These are phyloP conservation scores for Andricus grossulariae DNA, from an alignment of 1,140 invertebrate species.

Conservation along the genomic window DNA sequence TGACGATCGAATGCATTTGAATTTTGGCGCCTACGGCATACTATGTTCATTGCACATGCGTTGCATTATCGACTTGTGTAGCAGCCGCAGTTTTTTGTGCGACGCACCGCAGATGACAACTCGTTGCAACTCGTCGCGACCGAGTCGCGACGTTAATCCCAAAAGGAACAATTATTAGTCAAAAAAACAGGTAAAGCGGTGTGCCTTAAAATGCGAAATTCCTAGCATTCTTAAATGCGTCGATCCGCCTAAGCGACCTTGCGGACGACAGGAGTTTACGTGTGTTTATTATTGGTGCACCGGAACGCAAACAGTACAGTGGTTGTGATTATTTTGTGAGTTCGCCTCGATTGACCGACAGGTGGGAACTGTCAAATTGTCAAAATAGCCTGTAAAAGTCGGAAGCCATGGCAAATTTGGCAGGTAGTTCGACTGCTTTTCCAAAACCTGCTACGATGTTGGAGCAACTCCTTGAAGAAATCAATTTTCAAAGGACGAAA, in stretches of 20 bases:
- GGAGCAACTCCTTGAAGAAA: slow-evolving; percentile 91
- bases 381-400: slow-evolving; percentile 18
- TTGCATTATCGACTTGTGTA: too few relatives aligned
- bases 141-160: background rate
- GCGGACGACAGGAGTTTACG: slow-evolving; percentile 31
- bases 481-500: slow-evolving; percentile 92
- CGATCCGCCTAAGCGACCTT: slow-evolving; percentile 20
- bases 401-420: slow-evolving; percentile 62
- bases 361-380: slow-evolving; percentile 37
- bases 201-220: slow-evolving; percentile 15
- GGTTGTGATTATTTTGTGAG: slow-evolving; percentile 34
- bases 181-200: background rate
- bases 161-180: background rate
- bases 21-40: too few relatives aligned
- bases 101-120: too few relatives aligned
- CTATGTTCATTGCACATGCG: too few relatives aligned
- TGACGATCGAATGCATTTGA: too few relatives aligned
- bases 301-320: background rate
- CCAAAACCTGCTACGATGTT: slow-evolving; percentile 84
- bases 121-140: too few relatives aligned
- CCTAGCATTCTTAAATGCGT: slow-evolving; percentile 16
- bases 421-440: slow-evolving; percentile 71
- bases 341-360: slow-evolving; percentile 33
- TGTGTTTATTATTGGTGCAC: slow-evolving; percentile 5
- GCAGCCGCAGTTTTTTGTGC: too few relatives aligned